These are phyloP conservation scores for Premnoplex brunnescens DNA, from an alignment of 2,797 vertebrate species.

Conservation along the genomic window DNA sequence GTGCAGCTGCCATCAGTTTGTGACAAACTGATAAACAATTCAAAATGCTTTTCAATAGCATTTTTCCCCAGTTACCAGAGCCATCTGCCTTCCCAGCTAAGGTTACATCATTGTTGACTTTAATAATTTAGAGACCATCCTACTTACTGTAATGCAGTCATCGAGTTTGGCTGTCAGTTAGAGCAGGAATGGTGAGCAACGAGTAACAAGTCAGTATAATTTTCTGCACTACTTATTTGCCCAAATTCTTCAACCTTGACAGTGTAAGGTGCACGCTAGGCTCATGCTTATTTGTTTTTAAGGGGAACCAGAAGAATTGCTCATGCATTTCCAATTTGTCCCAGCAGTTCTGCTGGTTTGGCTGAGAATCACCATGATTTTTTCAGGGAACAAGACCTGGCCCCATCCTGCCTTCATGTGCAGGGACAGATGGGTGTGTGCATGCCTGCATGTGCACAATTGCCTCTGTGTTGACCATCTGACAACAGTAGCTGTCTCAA, in stretches of 20 bases:
- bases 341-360: background rate
- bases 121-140: constrained; percentile 22
- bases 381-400: background rate
- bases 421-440: background rate
- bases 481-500: background rate
- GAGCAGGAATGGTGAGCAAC: background rate
- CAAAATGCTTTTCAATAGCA: background rate
- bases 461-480: accelerated
- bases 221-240: background rate
- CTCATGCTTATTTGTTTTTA: background rate
- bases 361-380: background rate
- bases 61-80: background rate
- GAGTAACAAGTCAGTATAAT: background rate
- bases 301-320: background rate
- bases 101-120: constrained; percentile 4
- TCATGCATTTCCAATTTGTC: background rate
- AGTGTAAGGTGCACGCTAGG: background rate
- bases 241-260: background rate
- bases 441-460: no score
- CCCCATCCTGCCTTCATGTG: accelerated
- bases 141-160: background rate
- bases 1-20: background rate
- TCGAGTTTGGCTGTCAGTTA: background rate
- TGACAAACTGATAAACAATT: constrained; percentile 5
- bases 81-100: background rate